Percentiles rank a stretch among this genome's conserved stretches.
Evolutionary conservation across 2,888 invertebrate genomes (phyloP).

Genomic region (Cancer borealis): DNA sequence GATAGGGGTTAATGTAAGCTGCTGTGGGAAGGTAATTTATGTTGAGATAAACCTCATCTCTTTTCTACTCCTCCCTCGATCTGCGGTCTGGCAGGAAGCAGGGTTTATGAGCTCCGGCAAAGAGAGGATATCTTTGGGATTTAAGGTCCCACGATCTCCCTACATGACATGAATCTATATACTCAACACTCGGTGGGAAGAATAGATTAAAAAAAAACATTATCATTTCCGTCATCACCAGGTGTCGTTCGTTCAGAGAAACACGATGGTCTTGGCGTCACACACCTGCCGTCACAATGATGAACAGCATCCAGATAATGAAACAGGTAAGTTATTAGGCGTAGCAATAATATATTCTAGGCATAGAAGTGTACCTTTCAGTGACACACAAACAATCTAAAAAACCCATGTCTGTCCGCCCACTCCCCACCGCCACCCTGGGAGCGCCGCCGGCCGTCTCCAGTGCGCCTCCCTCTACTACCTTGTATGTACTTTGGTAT

Average conservation of each 20-base stretch:
- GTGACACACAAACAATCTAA: neutral
- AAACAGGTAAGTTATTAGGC: neutral
- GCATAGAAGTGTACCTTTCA: neutral
- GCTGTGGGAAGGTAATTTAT: constrained; percentile 64
- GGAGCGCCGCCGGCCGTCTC: neutral
- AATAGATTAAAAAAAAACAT: neutral
- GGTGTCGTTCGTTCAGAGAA: neutral
- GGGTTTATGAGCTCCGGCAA: constrained; percentile 4
- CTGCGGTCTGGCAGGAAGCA: constrained; percentile 15
- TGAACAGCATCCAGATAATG: neutral
- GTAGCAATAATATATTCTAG: neutral
- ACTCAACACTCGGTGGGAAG: neutral
- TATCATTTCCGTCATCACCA: neutral
- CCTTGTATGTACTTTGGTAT: constrained; percentile 12
- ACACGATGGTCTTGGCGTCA: neutral
- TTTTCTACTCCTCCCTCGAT: constrained; percentile 37
- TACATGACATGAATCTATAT: neutral
- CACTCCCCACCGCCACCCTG: neutral
- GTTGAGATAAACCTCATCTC: constrained; percentile 54
- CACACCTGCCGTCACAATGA: neutral
- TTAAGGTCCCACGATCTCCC: neutral
- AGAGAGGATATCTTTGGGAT: constrained; percentile 8
- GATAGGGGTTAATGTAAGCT: constrained; percentile 56
- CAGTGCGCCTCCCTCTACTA: neutral
- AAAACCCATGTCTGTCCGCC: neutral